These are phyloP conservation scores for Manis javanica DNA, from an alignment of 2,797 vertebrate species.

Conservation along the genomic window DNA sequence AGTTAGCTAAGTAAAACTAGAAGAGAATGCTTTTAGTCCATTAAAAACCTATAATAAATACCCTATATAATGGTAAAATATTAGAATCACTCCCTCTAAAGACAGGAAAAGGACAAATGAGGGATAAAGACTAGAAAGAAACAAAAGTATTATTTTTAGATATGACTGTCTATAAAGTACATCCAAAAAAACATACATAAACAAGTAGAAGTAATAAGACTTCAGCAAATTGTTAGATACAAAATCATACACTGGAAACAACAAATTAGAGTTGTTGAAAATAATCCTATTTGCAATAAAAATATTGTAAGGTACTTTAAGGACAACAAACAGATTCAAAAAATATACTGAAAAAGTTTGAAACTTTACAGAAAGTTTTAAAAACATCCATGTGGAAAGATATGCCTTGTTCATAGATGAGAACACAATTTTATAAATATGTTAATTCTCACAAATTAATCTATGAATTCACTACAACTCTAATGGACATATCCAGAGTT, in stretches of 20 bases:
- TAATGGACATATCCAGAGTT: not conserved
- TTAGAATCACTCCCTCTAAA: not conserved
- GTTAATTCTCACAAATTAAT: conserved; percentile 17
- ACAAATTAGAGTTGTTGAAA: conserved; percentile 2
- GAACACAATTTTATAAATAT: conserved; percentile 4
- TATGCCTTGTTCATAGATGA: not conserved
- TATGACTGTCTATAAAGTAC: not conserved
- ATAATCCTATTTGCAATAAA: conserved; percentile 3
- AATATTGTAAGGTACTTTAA: not conserved
- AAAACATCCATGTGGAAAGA: conserved; percentile 6
- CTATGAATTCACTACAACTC: not conserved
- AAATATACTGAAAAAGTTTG: not conserved
- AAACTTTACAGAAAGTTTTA: not conserved
- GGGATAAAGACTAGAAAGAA: not conserved
- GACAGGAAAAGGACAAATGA: not conserved
- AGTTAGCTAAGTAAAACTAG: not conserved
- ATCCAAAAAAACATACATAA: not conserved
- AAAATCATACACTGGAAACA: not conserved
- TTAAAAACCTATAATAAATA: not conserved
- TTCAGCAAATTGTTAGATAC: not conserved
- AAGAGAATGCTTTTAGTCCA: not conserved
- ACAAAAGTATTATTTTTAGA: not conserved
- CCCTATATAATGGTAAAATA: conserved; percentile 22
- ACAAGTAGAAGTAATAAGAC: not conserved
- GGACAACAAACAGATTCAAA: conserved; percentile 19